These are phyloP conservation scores for Exaiptasia diaphana DNA, from an alignment of 64 coral and sea anemone genomes.

Conservation along the genomic window DNA sequence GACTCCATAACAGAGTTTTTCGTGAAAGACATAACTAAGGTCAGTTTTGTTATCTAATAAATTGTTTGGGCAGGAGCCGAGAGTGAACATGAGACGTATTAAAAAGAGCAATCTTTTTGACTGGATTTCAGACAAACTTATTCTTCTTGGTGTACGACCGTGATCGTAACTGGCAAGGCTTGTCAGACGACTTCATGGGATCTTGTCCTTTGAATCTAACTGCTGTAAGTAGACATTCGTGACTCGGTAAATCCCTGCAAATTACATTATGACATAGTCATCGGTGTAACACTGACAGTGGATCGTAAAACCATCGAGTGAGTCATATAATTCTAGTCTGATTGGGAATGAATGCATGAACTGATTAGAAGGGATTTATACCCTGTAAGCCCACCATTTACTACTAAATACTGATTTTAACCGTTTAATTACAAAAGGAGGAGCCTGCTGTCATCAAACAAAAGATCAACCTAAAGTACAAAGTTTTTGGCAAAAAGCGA, in stretches of 20 bases:
- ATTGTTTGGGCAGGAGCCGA: neutral
- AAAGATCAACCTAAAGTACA: constrained; percentile 80
- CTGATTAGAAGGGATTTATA: too few species aligned
- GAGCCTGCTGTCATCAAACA: constrained; percentile 68
- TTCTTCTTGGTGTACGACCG: constrained; percentile 87
- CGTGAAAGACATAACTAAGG: constrained; percentile 87
- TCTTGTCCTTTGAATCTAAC: constrained; percentile 66
- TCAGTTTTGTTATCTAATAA: neutral
- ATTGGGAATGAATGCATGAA: too few species aligned
- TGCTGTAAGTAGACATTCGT: constrained; percentile 35
- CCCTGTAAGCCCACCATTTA: too few species aligned
- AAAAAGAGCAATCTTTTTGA: neutral
- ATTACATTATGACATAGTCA: neutral
- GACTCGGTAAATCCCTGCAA: neutral
- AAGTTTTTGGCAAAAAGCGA: constrained; percentile 85
- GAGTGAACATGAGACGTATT: neutral
- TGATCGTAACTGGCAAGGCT: constrained; percentile 85
- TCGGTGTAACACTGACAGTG: too few species aligned
- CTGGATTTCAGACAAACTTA: constrained; percentile 55
- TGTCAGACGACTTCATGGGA: constrained; percentile 97
- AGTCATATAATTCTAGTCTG: too few species aligned
- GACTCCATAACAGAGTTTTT: constrained; percentile 67
- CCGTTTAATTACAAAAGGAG: too few species aligned
- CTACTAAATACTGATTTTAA: too few species aligned
- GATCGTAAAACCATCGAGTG: too few species aligned